A percentile compares a stretch with the other conserved stretches of the same genome.
Evolutionary conservation across 2,113 vertebrate species (phyloP).

Genomic region (Python bivittatus): DNA sequence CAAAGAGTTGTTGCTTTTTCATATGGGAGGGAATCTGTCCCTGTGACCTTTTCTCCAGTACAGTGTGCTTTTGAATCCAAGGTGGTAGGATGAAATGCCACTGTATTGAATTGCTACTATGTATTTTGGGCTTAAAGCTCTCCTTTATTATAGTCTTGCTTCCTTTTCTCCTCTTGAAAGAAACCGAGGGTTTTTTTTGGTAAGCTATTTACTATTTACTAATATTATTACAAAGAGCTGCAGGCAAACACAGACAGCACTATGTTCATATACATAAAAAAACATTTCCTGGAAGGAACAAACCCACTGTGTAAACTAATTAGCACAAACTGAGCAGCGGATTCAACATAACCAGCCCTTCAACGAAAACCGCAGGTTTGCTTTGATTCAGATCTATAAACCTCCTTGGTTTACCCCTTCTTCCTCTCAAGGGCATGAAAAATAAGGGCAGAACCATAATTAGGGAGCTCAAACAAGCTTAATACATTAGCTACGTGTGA

Average conservation of each 20-base stretch:
- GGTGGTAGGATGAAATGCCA: not conserved
- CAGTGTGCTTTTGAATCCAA: not conserved
- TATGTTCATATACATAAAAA: not conserved
- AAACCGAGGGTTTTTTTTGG: no score
- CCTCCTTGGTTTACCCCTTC: no score
- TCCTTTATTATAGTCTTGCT: not conserved
- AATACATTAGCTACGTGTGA: not conserved
- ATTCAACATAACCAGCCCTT: not conserved
- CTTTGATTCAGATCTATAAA: not conserved
- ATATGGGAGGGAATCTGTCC: not conserved
- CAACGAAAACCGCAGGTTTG: not conserved
- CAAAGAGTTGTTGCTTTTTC: not conserved
- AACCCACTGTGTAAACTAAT: not conserved
- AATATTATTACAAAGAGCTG: no score
- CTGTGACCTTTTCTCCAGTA: not conserved
- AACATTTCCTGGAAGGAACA: not conserved
- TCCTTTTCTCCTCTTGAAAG: not conserved
- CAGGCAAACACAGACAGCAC: no score
- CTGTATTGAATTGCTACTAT: not conserved
- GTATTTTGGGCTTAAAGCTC: not conserved
- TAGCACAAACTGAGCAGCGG: not conserved
- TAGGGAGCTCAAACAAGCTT: not conserved
- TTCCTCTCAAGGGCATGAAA: not conserved
- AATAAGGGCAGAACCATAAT: not conserved
- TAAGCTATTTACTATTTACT: no score